Evolutionary conservation across 2,113 vertebrate genomes (phyloP).

Genomic region (Cisticola juncidis): DNA sequence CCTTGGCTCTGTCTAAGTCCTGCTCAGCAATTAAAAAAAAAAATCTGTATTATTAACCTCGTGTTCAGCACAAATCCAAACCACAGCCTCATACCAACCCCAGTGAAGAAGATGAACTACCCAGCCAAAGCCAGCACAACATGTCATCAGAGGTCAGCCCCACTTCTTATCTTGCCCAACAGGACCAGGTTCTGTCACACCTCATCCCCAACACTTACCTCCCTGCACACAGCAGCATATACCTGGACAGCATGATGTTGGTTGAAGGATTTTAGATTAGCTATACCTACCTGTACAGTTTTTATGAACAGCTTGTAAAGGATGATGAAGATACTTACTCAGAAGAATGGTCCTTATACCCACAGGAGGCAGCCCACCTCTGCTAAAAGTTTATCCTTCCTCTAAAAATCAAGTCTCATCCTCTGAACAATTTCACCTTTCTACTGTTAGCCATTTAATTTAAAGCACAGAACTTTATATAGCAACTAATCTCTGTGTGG

Average conservation of each 20-base stretch:
- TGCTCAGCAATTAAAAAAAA: not conserved
- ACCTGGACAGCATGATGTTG: not conserved
- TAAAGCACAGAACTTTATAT: slow-evolving; percentile 13
- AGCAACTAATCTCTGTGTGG: slow-evolving; percentile 22
- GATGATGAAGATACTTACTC: not conserved
- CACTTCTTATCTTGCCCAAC: not conserved
- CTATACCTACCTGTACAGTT: not conserved
- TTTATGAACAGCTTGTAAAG: slow-evolving; percentile 23
- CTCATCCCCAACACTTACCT: not conserved
- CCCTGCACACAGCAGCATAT: not conserved
- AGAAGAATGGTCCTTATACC: not conserved
- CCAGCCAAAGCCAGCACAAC: not conserved
- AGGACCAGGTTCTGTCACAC: not conserved
- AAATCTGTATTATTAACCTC: not conserved
- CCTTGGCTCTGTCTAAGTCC: not conserved
- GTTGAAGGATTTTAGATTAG: not conserved
- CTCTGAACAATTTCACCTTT: slow-evolving; percentile 1
- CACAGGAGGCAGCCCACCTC: not conserved
- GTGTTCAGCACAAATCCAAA: not conserved
- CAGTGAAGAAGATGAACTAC: not conserved
- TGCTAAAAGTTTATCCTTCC: slow-evolving; percentile 27
- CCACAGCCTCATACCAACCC: not conserved
- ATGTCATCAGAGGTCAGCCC: not conserved
- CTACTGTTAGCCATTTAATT: not conserved
- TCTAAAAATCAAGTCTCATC: slow-evolving; percentile 2